Conservation (phyloP, 2,797 vertebrate genomes). For the Pipistrellus pipistrellus region DNA sequence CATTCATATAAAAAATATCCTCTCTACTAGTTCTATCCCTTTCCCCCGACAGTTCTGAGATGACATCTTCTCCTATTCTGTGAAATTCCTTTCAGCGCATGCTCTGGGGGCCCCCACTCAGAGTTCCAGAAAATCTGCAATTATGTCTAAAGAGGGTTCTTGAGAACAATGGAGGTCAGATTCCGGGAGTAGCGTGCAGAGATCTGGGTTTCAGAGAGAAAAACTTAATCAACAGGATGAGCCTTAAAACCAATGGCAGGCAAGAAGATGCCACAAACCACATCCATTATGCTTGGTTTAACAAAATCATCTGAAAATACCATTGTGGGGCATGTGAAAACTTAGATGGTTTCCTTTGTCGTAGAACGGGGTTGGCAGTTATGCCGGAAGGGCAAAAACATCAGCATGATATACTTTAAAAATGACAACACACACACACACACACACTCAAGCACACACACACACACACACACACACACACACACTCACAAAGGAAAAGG, state of each 20-base stretch:
- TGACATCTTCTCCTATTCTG: neutral
- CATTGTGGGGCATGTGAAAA: neutral
- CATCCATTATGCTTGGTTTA: neutral
- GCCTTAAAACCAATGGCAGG: neutral
- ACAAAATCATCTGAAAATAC: slow-evolving; percentile 10
- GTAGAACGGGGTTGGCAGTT: slow-evolving; percentile 1
- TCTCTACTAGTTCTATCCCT: neutral
- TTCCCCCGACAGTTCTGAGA: neutral
- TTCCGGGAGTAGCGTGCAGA: neutral
- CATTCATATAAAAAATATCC: neutral
- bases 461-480: too few species aligned
- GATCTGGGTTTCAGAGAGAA: slow-evolving; percentile 23
- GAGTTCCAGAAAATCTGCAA: neutral
- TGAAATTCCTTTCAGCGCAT: neutral
- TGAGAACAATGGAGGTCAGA: neutral
- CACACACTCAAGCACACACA: too few species aligned
- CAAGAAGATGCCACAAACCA: neutral
- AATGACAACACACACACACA: neutral
- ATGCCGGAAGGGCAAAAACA: neutral
- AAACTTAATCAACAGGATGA: neutral
- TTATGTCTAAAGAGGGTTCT: slow-evolving; percentile 19
- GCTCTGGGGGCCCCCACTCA: neutral
- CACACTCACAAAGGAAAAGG: neutral
- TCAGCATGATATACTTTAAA: neutral
- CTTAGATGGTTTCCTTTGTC: slow-evolving; percentile 15